Evolutionary conservation across 1,140 invertebrate genomes (phyloP).

Genomic region (Camponotus pennsylvanicus): DNA sequence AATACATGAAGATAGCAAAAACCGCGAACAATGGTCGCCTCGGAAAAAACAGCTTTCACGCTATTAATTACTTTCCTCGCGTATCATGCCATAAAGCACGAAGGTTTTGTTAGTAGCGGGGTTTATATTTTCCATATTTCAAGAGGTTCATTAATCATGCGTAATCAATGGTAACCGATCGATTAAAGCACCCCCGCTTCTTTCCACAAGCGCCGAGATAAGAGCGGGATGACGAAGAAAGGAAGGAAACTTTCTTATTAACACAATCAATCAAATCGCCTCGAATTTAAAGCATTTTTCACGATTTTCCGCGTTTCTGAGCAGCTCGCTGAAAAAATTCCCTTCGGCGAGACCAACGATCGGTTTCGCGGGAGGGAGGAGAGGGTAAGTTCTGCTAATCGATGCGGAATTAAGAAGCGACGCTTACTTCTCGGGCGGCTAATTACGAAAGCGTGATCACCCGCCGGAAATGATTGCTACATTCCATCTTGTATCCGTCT

Average conservation of each 20-base stretch:
- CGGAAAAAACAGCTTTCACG: conserved; percentile 54
- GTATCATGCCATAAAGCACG: conserved; percentile 47
- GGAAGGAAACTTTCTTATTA: conserved; percentile 81
- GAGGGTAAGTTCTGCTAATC: conserved; percentile 72
- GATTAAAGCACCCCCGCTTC: conserved; percentile 47
- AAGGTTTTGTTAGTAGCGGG: conserved; percentile 51
- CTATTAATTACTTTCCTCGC: conserved; percentile 56
- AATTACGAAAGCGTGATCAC: conserved; percentile 75
- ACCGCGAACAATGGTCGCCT: conserved; percentile 53
- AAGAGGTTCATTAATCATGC: conserved; percentile 70
- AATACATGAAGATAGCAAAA: conserved; percentile 48
- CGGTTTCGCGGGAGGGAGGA: conserved; percentile 8
- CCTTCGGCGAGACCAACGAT: conserved; percentile 4
- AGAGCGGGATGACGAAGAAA: conserved; percentile 62
- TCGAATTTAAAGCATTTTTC: conserved; percentile 78
- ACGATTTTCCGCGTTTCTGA: conserved; percentile 77
- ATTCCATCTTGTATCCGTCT: conserved; percentile 35
- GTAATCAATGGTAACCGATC: conserved; percentile 71
- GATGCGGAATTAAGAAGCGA: conserved; percentile 78
- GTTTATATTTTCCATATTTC: conserved; percentile 66
- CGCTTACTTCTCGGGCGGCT: conserved; percentile 67
- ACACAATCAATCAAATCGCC: conserved; percentile 80
- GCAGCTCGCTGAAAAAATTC: conserved; percentile 63
- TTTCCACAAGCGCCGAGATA: conserved; percentile 39
- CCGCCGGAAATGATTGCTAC: conserved; percentile 69